Evolutionary conservation across 2,888 invertebrate genomes (phyloP).

Genomic region (Drosophila histrio): DNA sequence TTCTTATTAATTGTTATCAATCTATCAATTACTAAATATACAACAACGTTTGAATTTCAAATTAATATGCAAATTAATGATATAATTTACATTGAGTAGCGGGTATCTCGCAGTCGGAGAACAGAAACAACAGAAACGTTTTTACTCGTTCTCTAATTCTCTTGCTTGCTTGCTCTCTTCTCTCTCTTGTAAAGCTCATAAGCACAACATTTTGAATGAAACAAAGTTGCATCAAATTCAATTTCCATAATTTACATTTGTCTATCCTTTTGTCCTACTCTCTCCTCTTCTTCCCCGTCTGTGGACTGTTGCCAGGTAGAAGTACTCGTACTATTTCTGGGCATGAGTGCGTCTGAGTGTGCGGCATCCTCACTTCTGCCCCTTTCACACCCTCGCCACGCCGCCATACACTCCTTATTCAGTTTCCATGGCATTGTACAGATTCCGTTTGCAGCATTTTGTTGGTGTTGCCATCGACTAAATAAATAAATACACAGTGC

Average conservation of each 20-base stretch:
- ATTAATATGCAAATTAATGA: no score
- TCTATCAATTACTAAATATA: no score
- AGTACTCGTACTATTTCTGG: constrained; percentile 5
- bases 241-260: constrained; percentile 34
- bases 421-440: constrained; percentile 58
- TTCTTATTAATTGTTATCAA: no score
- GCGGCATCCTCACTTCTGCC: constrained; percentile 6
- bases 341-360: constrained; percentile 62
- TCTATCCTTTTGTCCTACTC: neutral
- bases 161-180: neutral
- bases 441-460: constrained; percentile 52
- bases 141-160: no score
- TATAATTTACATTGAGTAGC: no score
- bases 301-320: constrained; percentile 44
- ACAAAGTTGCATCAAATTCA: constrained; percentile 41
- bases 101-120: no score
- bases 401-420: neutral
- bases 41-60: no score
- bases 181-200: no score
- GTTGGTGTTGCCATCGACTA: constrained; percentile 71
- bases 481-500: constrained; percentile 70
- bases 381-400: neutral
- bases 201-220: constrained; percentile 8
- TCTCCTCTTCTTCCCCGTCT: constrained; percentile 1
- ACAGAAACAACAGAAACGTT: no score